Percentiles rank a stretch among this genome's conserved stretches.
These are phyloP conservation scores for Drosophila tani DNA, from an alignment of 1,140 invertebrate species.

Conservation along the genomic window DNA sequence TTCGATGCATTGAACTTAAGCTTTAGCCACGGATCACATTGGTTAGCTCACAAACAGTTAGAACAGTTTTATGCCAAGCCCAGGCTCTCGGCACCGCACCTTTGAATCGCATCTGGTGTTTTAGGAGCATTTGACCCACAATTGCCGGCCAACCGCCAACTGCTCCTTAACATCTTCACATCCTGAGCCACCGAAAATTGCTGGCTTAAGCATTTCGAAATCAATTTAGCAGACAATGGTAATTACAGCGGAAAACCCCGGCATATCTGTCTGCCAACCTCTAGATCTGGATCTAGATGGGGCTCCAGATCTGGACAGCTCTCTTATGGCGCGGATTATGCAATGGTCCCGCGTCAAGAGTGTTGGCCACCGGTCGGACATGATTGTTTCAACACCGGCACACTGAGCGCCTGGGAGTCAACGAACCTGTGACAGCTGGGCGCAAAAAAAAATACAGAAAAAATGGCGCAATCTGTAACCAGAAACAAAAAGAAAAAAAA, in stretches of 20 bases:
- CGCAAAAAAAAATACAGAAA: conserved; percentile 40
- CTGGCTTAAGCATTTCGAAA: conserved; percentile 61
- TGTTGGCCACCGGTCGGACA: conserved; percentile 57
- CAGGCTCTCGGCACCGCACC: conserved; percentile 5
- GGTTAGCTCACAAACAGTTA: conserved; percentile 38
- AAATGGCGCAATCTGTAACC: conserved; percentile 52
- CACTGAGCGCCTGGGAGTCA: conserved; percentile 49
- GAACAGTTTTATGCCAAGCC: conserved; percentile 28
- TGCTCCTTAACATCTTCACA: conserved; percentile 44
- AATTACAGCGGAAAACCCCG: conserved; percentile 32
- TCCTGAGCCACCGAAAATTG: conserved; percentile 66
- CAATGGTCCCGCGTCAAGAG: conserved; percentile 59
- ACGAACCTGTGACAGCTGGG: conserved; percentile 80
- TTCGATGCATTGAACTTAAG: conserved; percentile 15
- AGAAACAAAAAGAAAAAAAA: conserved; percentile 20
- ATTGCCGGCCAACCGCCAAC: conserved; percentile 33
- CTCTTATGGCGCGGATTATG: conserved; percentile 61
- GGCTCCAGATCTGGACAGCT: conserved; percentile 11
- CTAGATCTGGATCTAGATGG: conserved; percentile 12
- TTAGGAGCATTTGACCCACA: conserved; percentile 42
- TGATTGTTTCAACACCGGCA: conserved; percentile 77
- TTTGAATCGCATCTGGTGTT: conserved; percentile 18
- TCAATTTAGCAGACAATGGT: conserved; percentile 68
- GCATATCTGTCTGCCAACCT: conserved; percentile 27
- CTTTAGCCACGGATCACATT: background rate